A percentile compares a stretch with the other conserved stretches of the same genome.
Conservation (phyloP, 2,797 vertebrate genomes). For the Limnodromus scolopaceus region DNA sequence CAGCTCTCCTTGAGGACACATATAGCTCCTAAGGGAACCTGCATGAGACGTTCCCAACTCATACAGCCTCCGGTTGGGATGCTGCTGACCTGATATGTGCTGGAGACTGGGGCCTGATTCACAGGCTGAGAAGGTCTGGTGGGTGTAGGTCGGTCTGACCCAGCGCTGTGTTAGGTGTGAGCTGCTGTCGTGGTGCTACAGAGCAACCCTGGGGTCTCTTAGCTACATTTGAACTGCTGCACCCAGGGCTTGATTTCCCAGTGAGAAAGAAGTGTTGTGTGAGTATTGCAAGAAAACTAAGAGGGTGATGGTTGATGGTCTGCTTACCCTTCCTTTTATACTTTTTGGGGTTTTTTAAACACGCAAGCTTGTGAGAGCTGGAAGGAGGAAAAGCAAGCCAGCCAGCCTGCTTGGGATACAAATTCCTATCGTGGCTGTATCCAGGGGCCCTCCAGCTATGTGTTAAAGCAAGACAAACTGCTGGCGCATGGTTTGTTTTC, state of each 20-base stretch:
- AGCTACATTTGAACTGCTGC: background rate
- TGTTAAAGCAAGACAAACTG: background rate
- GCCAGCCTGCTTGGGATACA: background rate
- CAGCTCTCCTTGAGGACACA: background rate
- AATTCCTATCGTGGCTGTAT: background rate
- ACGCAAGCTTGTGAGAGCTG: background rate
- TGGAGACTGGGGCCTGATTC: background rate
- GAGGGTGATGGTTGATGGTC: background rate
- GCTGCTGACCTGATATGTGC: background rate
- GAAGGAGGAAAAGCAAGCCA: background rate
- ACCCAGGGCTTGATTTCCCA: background rate
- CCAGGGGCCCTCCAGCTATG: background rate
- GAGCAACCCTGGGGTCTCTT: background rate
- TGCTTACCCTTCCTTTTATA: background rate
- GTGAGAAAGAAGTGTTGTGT: background rate
- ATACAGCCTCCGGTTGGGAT: background rate
- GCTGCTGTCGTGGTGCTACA: background rate
- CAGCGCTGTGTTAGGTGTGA: background rate
- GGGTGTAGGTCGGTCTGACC: background rate
- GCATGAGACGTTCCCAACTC: background rate
- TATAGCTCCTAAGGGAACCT: background rate
- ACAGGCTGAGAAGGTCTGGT: background rate
- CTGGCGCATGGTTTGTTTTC: background rate
- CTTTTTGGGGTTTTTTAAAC: background rate
- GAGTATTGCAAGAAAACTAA: background rate